Evolutionary conservation across 2,797 vertebrate genomes (phyloP), one percentile per base, ranked within the genome.

Genomic region (Hemitrygon akajei): DNA sequence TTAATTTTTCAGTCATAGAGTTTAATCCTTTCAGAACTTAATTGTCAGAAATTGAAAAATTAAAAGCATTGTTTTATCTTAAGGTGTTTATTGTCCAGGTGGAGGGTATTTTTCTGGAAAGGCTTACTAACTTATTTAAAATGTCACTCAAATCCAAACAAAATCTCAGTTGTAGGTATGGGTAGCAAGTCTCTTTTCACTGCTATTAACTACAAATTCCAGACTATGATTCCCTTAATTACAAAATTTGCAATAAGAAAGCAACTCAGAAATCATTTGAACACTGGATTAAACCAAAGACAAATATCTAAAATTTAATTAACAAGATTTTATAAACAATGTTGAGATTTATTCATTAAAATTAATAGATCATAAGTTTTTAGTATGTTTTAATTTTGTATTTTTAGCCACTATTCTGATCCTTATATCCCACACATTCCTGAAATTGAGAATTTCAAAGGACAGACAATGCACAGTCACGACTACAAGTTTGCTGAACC

Each of bases 381-480:
- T 63, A 12, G 9, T 77, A 40, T 81, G 76, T 82, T 66, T 37
- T 76, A 18, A 60, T 94, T 93, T 79, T 94, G 93, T 66, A 94
- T 94, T 94, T 94, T 0, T 63, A 97, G 97, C 91, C 97, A 98
- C 94, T 98, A 97, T 94, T 96, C 97, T 0, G 95, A 96, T 76
- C 97, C 97, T 6, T 94, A 96, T 94, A 75, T 97, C 91, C 97
- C 97, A 1, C 37, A 96, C 93, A 95, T 97, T 56, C 96, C 96
- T 0, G 97, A 97, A 40, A 94, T 97, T 1, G 93, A 97, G 25
- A 94, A 95, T 94, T 98, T 97, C 94, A 96, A 96, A 97, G 97
- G 97, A 97, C 94, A 91, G 63, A 94, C 97, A 14, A 95, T 97
- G 20, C 97, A 98, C 95, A 98, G 97, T 94, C 97, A 97, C 69